phyloP scores from a whole-genome alignment of 2,113 vertebrate genomes.

The Halcyon malimbica region DNA sequence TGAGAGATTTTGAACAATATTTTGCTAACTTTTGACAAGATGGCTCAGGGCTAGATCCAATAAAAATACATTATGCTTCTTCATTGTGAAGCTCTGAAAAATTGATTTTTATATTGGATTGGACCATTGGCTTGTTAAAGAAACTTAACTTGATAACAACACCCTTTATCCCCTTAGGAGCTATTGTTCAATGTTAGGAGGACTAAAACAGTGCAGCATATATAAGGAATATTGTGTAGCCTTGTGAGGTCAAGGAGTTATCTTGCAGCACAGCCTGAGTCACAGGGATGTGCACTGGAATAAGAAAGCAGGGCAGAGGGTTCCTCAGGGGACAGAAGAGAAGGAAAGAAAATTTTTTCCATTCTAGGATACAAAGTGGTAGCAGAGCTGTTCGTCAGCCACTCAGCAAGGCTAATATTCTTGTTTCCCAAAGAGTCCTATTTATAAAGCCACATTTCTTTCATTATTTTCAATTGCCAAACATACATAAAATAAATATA shows the following conservation, averaged over 20 bases:
- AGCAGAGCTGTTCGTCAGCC: not conserved
- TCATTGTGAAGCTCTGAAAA: conserved; percentile 34
- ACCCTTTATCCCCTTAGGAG: conserved; percentile 30
- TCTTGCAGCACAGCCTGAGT: conserved; percentile 3
- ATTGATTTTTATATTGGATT: conserved; percentile 57
- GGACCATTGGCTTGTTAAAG: conserved; percentile 44
- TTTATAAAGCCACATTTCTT: conserved; percentile 5
- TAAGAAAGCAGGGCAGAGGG: not conserved
- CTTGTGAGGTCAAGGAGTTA: conserved; percentile 22
- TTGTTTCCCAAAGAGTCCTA: not conserved
- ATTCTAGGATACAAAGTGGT: not conserved
- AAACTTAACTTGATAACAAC: conserved; percentile 45
- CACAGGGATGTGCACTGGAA: conserved; percentile 5
- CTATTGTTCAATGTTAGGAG: conserved; percentile 1
- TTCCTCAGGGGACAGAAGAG: not conserved
- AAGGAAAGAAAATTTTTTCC: not conserved
- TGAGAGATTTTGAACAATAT: conserved; percentile 10
- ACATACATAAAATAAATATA: conserved; percentile 48
- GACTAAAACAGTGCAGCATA: not conserved
- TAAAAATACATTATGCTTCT: conserved; percentile 48
- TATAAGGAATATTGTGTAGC: not conserved
- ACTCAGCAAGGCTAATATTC: conserved; percentile 13
- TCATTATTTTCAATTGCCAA: not conserved
- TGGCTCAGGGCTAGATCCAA: conserved; percentile 24
- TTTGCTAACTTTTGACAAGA: conserved; percentile 39